Base-by-base conservation (phyloP, 2,113 vertebrate species). In the Oryzias curvinotus region DNA sequence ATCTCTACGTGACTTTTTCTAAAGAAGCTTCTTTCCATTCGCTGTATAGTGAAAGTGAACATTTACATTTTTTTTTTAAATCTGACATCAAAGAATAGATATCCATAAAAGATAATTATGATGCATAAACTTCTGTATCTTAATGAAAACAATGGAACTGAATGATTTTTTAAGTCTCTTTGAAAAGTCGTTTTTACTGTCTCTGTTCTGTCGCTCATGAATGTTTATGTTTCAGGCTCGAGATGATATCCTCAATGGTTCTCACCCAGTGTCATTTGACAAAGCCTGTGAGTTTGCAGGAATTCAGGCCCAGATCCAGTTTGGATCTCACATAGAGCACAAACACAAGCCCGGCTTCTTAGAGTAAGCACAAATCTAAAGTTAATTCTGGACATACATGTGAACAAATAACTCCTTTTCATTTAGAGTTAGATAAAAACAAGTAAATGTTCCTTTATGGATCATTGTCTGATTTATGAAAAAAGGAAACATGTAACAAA, bases 261-360 rank as follows among this genome's bases (percentile, higher is more conserved):
- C 97, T 59, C 97, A 99, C 71, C 97, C 97, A 0, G 97, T 99
- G 5, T 99, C 97, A 41, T 99, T 99, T 47, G 97, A 99, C 77
- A 99, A 99, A 85, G 96, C 96, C 10, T 95, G 97, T 3, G 96
- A 99, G 85, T 99, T 99, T 52, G 96, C 92, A 70, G 97, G 95
- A 45, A 98, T 99, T 77, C 97, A 99, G 92, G 95, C 95, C 21
- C 97, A 99, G 89, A 99, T 99, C 89, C 97, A 99, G 84, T 99
- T 99, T 54, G 97, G 97, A 85, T 96, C 97, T 77, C 95, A 98
- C 13, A 93, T 98, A 72, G 97, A 99, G 41, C 95, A 95, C 76
- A 99, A 99, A 89, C 97, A 99, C 90, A 99, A 98, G 79, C 95
- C 95, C 28, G 97, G 97, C 87, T 99, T 99, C 87, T 90, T 99